Evolutionary conservation across 1,140 invertebrate species (phyloP).

Genomic region (Zaprionus inermis): DNA sequence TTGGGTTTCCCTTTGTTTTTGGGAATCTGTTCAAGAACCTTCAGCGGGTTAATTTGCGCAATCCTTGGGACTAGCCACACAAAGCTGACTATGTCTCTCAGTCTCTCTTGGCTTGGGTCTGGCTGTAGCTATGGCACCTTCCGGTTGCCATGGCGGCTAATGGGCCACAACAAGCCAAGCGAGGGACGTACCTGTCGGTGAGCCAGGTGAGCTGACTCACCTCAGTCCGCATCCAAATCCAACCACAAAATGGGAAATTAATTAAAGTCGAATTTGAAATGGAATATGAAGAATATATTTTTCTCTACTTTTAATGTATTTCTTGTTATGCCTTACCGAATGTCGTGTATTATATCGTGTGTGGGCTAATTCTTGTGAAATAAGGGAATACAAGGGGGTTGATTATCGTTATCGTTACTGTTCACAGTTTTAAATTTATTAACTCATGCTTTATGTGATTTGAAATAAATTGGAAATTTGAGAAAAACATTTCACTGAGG

Average conservation of each 20-base stretch:
- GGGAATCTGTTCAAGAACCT: conserved; percentile 28
- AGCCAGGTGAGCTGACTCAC: neutral
- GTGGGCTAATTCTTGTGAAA: neutral
- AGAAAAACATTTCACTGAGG: too few species aligned
- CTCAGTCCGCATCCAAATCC: neutral
- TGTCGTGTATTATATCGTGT: neutral
- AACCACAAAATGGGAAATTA: neutral
- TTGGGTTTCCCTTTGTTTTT: conserved; percentile 18
- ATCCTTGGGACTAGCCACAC: conserved; percentile 44
- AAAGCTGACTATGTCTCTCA: conserved; percentile 15
- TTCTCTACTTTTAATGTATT: neutral
- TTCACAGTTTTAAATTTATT: too few species aligned
- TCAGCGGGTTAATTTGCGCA: conserved; percentile 67
- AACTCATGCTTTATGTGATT: too few species aligned
- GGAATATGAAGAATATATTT: neutral
- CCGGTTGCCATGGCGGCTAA: conserved; percentile 41
- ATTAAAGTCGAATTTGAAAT: neutral
- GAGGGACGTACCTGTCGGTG: neutral
- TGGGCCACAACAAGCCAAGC: conserved; percentile 29
- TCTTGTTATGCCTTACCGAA: neutral
- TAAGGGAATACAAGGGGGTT: too few species aligned
- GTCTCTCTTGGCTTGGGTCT: conserved; percentile 12
- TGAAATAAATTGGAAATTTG: too few species aligned
- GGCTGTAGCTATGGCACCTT: neutral
- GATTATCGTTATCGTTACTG: too few species aligned